Conservation (phyloP, 2,888 invertebrate species). For the Camponotus fellah region DNA sequence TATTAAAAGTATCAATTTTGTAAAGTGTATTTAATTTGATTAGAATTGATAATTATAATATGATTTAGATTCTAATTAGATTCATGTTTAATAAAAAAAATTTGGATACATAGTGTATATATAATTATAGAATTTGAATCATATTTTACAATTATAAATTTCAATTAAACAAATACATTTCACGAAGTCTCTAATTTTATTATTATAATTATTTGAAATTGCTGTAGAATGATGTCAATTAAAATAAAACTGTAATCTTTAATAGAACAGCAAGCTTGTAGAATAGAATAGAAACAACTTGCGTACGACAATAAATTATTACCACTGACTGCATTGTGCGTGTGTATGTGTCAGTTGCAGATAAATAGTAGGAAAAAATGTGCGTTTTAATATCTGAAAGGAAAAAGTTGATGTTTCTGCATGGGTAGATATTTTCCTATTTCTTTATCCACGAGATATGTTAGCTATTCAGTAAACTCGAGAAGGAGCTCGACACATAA, state of each 20-base stretch:
- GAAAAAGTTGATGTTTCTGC: not conserved
- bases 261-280: not conserved
- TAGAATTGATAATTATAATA: too few species aligned
- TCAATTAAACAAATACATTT: not conserved
- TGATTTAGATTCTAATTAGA: too few species aligned
- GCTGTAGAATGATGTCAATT: not conserved
- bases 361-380: not conserved
- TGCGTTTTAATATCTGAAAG: not conserved
- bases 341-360: not conserved
- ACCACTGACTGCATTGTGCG: not conserved
- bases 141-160: not conserved
- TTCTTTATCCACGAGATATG: conserved; percentile 23
- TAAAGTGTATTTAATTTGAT: too few species aligned
- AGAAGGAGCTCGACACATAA: not conserved
- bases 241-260: not conserved
- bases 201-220: not conserved
- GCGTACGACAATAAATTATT: not conserved
- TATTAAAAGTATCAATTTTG: too few species aligned
- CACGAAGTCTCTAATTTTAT: not conserved
- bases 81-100: too few species aligned
- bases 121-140: too few species aligned
- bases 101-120: too few species aligned
- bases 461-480: conserved; percentile 16
- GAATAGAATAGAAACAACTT: not conserved
- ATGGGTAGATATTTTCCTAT: conserved; percentile 15